Conservation (phyloP, 1,140 invertebrate genomes). For the Drosophila navojoa region DNA sequence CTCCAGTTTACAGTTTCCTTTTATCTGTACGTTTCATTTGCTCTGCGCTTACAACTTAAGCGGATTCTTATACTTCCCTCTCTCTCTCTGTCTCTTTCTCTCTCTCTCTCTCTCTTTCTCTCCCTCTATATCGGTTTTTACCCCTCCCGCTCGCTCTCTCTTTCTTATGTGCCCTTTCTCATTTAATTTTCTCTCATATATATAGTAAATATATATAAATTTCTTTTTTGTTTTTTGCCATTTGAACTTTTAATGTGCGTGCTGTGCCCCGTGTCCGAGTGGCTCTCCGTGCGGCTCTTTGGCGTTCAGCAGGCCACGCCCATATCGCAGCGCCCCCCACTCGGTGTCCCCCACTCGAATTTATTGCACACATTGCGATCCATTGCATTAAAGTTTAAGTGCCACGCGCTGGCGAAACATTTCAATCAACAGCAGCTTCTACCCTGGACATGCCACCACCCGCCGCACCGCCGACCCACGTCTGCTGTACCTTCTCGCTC, state of each 20-base stretch:
- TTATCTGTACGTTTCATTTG: slow-evolving; percentile 53
- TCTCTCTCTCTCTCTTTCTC: too few relatives aligned
- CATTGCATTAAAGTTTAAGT: slow-evolving; percentile 75
- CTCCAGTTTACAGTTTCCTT: slow-evolving; percentile 45
- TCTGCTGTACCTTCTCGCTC: background rate
- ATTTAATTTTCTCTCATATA: slow-evolving; percentile 5
- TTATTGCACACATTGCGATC: slow-evolving; percentile 62
- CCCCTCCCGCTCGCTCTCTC: too few relatives aligned
- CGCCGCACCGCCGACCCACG: background rate
- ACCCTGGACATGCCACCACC: background rate
- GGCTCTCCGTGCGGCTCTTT: slow-evolving; percentile 42
- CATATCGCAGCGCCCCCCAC: background rate
- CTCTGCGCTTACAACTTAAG: slow-evolving; percentile 61
- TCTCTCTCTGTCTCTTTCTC: too few relatives aligned
- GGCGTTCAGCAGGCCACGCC: background rate
- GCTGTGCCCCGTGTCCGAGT: slow-evolving; percentile 51
- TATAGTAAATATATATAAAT: background rate
- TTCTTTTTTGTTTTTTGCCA: slow-evolving; percentile 52
- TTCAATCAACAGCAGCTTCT: slow-evolving; percentile 57
- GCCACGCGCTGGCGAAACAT: slow-evolving; percentile 66
- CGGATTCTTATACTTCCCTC: slow-evolving; percentile 49
- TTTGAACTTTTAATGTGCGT: slow-evolving; percentile 79
- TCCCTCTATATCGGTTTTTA: too few relatives aligned
- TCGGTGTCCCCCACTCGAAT: slow-evolving; percentile 34
- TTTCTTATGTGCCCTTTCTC: slow-evolving; percentile 5